Evolutionary conservation across 1,140 invertebrate genomes (phyloP).

Genomic region (Bactericera cockerelli): DNA sequence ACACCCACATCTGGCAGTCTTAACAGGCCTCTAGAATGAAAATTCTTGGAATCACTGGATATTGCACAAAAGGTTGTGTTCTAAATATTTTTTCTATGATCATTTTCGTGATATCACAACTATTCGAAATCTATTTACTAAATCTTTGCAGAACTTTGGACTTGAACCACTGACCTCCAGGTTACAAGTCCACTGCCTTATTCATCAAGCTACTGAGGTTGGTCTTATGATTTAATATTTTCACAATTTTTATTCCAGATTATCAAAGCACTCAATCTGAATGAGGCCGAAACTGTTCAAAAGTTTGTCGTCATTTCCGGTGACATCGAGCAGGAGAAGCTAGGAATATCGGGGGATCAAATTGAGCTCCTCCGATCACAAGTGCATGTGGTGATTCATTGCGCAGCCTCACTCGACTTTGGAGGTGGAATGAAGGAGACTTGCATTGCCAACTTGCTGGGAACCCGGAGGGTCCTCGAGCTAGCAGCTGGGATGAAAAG

Average conservation of each 20-base stretch:
- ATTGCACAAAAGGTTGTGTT: no score
- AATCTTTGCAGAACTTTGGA: no score
- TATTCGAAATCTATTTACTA: no score
- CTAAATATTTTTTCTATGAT: no score
- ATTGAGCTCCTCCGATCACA: slow-evolving; percentile 44
- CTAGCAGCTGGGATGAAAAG: slow-evolving; percentile 52
- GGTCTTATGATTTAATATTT: no score
- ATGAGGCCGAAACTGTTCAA: slow-evolving; percentile 37
- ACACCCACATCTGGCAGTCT: no score
- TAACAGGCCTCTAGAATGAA: no score
- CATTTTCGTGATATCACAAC: no score
- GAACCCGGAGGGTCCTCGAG: slow-evolving; percentile 50
- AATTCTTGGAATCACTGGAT: no score
- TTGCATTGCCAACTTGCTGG: slow-evolving; percentile 55
- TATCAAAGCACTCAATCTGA: slow-evolving; percentile 46
- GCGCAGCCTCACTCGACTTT: slow-evolving; percentile 89
- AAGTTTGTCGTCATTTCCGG: slow-evolving; percentile 67
- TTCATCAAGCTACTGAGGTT: no score
- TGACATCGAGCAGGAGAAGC: slow-evolving; percentile 60
- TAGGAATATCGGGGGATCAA: slow-evolving; percentile 54
- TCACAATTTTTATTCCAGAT: slow-evolving; percentile 40
- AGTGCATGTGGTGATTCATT: slow-evolving; percentile 83
- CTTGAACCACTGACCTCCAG: no score
- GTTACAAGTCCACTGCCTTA: no score
- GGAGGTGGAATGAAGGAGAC: slow-evolving; percentile 68